A percentile compares a stretch with the other conserved stretches of the same genome.
Conservation (phyloP, 2,888 invertebrate species). For the Tetanocera ferruginea region DNA sequence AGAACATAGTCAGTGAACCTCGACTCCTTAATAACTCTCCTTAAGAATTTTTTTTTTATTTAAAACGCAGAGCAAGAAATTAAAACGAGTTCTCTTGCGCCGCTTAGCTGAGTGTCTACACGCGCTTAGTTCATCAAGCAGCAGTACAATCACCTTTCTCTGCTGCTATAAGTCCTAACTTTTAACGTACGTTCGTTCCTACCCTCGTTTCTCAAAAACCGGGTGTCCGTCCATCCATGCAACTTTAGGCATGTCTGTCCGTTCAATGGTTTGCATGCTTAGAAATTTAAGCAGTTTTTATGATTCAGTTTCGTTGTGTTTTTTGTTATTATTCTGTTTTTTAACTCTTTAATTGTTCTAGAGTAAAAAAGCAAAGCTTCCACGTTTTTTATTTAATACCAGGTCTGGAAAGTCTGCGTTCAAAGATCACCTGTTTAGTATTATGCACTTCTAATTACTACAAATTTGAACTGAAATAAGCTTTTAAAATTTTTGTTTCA, state of each 20-base stretch:
- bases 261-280: not conserved
- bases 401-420: too few species aligned
- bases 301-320: slow-evolving; percentile 18
- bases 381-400: too few species aligned
- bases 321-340: slow-evolving; percentile 28
- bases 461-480: not conserved
- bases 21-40: slow-evolving; percentile 1
- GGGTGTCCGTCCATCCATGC: not conserved
- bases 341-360: slow-evolving; percentile 24
- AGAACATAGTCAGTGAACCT: not conserved
- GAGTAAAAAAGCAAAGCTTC: slow-evolving; percentile 20
- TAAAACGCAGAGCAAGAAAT: not conserved
- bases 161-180: not conserved
- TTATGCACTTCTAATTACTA: not conserved
- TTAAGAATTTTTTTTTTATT: not conserved
- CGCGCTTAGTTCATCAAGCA: slow-evolving; percentile 3
- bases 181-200: slow-evolving; percentile 16
- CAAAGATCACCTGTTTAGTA: too few species aligned
- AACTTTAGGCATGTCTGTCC: not conserved
- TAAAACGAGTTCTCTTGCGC: slow-evolving; percentile 31
- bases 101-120: slow-evolving; percentile 23
- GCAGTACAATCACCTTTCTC: slow-evolving; percentile 32
- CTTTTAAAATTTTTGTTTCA: too few species aligned
- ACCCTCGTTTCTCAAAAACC: not conserved
- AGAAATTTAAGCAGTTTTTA: not conserved